Evolutionary conservation across 2,888 invertebrate species (phyloP).

Genomic region (Diloba caeruleocephala): DNA sequence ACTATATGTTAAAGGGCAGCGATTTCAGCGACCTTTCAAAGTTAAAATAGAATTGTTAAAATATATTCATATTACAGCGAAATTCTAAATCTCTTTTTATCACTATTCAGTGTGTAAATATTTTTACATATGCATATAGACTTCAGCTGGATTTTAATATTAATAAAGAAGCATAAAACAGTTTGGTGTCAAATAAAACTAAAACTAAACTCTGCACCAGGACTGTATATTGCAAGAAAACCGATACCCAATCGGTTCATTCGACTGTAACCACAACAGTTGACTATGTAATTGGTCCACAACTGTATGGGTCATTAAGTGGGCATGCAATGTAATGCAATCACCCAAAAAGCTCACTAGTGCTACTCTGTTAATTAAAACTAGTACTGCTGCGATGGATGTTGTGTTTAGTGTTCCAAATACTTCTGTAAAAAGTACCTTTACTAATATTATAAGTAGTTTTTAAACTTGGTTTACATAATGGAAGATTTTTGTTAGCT

Average conservation of each 20-base stretch:
- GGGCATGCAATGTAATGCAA: constrained; percentile 55
- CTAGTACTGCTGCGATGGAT: constrained; percentile 44
- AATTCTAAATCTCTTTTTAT: no score
- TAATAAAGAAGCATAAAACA: no score
- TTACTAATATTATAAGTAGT: constrained; percentile 11
- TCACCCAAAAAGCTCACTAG: constrained; percentile 59
- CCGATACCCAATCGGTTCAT: constrained; percentile 21
- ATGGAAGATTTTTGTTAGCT: constrained; percentile 4
- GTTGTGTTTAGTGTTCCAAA: constrained; percentile 36
- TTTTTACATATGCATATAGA: no score
- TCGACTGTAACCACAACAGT: constrained; percentile 30
- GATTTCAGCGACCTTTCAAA: no score
- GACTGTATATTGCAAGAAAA: not conserved
- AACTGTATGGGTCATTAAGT: constrained; percentile 55
- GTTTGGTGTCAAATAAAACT: no score
- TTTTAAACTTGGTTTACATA: constrained; percentile 6
- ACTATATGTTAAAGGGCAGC: no score
- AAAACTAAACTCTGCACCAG: not conserved
- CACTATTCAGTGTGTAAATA: no score
- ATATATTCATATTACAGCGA: no score
- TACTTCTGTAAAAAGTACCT: constrained; percentile 9
- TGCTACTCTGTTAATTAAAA: constrained; percentile 64
- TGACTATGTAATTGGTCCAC: constrained; percentile 40
- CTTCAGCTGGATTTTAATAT: no score
- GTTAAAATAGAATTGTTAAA: no score